Evolutionary conservation across 2,113 vertebrate genomes (phyloP).

Genomic region (Columba livia): DNA sequence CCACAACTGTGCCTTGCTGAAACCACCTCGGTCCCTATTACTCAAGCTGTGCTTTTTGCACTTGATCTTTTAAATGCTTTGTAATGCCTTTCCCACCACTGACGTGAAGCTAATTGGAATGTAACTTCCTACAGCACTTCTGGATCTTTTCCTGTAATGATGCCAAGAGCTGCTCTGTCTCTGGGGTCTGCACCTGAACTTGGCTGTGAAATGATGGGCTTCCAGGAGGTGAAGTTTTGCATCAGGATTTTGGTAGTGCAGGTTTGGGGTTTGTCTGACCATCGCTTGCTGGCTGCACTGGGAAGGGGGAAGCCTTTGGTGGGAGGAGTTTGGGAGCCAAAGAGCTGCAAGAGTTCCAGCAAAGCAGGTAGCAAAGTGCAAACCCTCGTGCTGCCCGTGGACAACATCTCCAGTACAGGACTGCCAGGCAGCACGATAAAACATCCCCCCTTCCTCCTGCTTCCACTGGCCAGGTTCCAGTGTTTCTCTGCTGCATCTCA

Average conservation of each 20-base stretch:
- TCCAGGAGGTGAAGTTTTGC: not conserved
- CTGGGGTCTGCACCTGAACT: not conserved
- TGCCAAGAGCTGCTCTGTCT: not conserved
- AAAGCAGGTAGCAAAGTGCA: not conserved
- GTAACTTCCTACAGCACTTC: conserved; percentile 39
- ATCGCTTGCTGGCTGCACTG: rapidly evolving
- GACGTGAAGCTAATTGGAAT: conserved; percentile 35
- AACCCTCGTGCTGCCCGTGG: not conserved
- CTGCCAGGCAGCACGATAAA: not conserved
- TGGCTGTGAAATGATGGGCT: not conserved
- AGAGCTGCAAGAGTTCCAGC: not conserved
- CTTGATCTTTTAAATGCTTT: conserved; percentile 55
- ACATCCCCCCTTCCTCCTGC: not conserved
- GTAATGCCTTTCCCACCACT: conserved; percentile 3
- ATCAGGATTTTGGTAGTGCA: not conserved
- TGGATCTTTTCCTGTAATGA: not conserved
- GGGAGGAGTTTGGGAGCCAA: not conserved
- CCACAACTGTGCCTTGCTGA: conserved; percentile 36
- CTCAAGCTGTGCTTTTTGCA: conserved; percentile 58
- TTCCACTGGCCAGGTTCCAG: not conserved
- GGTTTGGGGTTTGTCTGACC: not conserved
- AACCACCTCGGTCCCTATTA: conserved; percentile 10
- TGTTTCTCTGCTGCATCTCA: not conserved
- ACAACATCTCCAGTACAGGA: not conserved
- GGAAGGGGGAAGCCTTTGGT: not conserved